A percentile compares a stretch with the other conserved stretches of the same genome.
These are phyloP conservation scores for Sceloporus undulatus DNA, from an alignment of 2,113 vertebrate species.

Conservation along the genomic window DNA sequence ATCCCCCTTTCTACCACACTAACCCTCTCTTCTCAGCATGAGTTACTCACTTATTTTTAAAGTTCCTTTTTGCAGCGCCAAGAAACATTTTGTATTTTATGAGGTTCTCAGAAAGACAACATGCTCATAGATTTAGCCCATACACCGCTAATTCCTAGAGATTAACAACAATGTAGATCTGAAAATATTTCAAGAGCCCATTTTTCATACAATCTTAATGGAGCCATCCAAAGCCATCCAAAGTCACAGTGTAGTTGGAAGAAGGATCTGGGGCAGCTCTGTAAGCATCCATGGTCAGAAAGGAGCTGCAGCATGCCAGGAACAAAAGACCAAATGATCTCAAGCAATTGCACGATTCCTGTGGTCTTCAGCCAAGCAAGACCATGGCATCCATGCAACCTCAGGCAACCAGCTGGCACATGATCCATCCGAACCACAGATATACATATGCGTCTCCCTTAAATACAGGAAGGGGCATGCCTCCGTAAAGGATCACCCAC, in stretches of 20 bases:
- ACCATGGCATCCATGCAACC: not conserved
- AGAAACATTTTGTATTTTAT: constrained; percentile 22
- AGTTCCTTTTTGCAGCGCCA: constrained; percentile 12
- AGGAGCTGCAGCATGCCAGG: too few relatives aligned
- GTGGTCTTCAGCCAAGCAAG: not conserved
- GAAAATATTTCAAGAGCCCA: not conserved
- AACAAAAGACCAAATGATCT: not conserved
- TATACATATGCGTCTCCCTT: not conserved
- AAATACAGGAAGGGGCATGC: not conserved
- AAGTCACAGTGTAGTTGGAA: too few relatives aligned
- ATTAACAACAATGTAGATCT: not conserved
- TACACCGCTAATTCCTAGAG: not conserved
- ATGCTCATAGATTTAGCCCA: constrained; percentile 19
- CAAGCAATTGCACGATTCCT: not conserved
- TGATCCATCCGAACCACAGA: not conserved
- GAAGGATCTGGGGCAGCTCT: too few relatives aligned
- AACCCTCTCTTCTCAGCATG: not conserved
- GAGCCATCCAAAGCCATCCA: too few relatives aligned
- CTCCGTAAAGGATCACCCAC: not conserved
- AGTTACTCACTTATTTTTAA: constrained; percentile 29
- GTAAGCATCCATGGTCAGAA: too few relatives aligned
- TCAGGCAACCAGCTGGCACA: not conserved
- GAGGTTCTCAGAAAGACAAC: not conserved
- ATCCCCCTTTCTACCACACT: not conserved
- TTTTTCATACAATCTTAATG: too few relatives aligned